Conservation (phyloP, 2,797 vertebrate species). For the Spinibarbus caldwelli region DNA sequence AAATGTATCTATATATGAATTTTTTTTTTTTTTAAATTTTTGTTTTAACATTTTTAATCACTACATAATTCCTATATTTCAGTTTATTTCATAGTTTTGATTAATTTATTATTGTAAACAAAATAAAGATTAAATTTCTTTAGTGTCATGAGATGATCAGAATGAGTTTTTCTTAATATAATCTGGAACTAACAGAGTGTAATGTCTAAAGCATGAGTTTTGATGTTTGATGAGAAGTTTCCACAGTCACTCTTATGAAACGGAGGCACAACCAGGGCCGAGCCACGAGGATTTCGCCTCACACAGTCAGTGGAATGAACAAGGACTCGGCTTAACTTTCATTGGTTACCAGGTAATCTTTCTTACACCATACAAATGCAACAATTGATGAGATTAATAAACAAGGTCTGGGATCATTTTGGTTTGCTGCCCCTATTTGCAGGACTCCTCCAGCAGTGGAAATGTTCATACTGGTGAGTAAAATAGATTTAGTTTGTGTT, state of each 20-base stretch:
- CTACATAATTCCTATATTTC: no score
- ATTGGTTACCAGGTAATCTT: constrained; percentile 89
- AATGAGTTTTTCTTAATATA: neutral
- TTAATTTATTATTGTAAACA: no score
- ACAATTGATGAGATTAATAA: neutral
- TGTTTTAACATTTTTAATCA: no score
- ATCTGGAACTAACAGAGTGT: neutral
- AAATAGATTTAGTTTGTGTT: neutral
- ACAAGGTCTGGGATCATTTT: neutral
- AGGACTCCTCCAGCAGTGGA: constrained; percentile 84
- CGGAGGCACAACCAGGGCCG: constrained; percentile 60
- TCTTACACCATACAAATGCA: neutral
- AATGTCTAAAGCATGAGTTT: constrained; percentile 29
- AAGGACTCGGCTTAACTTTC: constrained; percentile 83
- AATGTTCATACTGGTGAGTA: constrained; percentile 93
- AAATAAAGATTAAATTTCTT: neutral
- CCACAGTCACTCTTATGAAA: constrained; percentile 57
- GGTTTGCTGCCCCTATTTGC: constrained; percentile 12
- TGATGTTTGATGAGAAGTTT: constrained; percentile 56
- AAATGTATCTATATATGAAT: no score
- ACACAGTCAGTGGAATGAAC: constrained; percentile 70
- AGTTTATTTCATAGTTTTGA: no score
- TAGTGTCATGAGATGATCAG: neutral
- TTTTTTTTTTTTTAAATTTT: no score
- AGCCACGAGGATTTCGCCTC: constrained; percentile 60